These are phyloP conservation scores for Omphaloscelis lunosa DNA, from an alignment of 2,888 invertebrate species.

Conservation along the genomic window DNA sequence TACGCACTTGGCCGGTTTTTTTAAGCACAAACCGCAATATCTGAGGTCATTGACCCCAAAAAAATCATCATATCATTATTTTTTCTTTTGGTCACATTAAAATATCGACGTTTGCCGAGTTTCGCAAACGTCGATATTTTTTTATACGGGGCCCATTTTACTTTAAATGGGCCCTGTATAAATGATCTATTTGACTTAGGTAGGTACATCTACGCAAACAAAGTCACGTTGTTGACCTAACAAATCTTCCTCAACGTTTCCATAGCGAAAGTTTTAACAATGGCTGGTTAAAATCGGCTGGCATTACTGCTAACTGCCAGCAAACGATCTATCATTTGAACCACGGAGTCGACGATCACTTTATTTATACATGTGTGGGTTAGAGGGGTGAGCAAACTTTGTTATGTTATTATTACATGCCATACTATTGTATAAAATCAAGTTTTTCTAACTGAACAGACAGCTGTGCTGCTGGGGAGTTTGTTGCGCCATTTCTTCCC, in stretches of 20 bases:
- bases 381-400: neutral
- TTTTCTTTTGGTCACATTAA: no score
- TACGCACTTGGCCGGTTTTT: no score
- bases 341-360: neutral
- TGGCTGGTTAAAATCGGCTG: slow-evolving; percentile 7
- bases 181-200: neutral
- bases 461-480: no score
- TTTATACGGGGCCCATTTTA: no score
- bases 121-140: no score
- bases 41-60: no score
- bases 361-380: slow-evolving; percentile 8
- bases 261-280: slow-evolving; percentile 31
- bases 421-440: no score
- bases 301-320: neutral
- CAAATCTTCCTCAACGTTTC: slow-evolving; percentile 9
- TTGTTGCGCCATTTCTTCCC: no score
- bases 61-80: no score
- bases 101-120: no score
- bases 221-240: slow-evolving; percentile 33
- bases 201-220: neutral
- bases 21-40: no score
- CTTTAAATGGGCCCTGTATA: neutral
- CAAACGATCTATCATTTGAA: slow-evolving; percentile 20
- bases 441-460: no score
- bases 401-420: neutral